phyloP scores from a whole-genome alignment of 2,797 vertebrate genomes.

The Tenualosa thibaudeaui region DNA sequence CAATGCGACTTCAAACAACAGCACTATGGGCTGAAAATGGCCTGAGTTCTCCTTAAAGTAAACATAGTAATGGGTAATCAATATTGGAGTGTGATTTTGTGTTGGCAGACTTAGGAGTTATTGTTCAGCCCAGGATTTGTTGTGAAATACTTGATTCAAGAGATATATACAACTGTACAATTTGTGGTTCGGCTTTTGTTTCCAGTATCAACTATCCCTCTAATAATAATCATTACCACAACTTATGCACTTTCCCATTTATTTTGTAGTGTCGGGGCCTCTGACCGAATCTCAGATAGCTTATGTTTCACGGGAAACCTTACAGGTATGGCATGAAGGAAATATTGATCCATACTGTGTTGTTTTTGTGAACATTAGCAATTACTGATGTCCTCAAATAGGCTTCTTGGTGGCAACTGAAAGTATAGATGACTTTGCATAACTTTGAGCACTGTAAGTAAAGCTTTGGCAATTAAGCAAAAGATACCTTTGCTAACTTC shows the following conservation, averaged over 20 bases:
- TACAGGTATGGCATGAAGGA: conserved; percentile 74
- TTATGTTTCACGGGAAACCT: conserved; percentile 86
- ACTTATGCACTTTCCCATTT: neutral
- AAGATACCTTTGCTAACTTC: too few species aligned
- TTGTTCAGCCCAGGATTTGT: neutral
- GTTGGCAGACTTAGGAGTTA: neutral
- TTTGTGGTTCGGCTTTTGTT: neutral
- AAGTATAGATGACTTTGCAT: too few species aligned
- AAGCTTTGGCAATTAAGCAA: too few species aligned
- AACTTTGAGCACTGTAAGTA: too few species aligned
- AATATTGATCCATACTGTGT: neutral
- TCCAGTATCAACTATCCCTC: neutral
- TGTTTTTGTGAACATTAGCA: neutral
- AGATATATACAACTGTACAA: too few species aligned
- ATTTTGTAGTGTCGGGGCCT: conserved; percentile 64
- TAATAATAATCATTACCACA: neutral
- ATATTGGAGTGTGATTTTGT: neutral
- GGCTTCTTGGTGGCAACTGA: neutral
- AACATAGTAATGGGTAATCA: neutral
- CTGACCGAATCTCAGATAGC: conserved; percentile 85
- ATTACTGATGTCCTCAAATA: too few species aligned
- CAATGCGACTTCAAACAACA: too few species aligned
- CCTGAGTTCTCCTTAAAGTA: too few species aligned
- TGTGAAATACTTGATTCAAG: too few species aligned
- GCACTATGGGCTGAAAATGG: too few species aligned